These are phyloP conservation scores for Urophycis tenuis DNA, from an alignment of 2,797 vertebrate genomes.

Conservation along the genomic window DNA sequence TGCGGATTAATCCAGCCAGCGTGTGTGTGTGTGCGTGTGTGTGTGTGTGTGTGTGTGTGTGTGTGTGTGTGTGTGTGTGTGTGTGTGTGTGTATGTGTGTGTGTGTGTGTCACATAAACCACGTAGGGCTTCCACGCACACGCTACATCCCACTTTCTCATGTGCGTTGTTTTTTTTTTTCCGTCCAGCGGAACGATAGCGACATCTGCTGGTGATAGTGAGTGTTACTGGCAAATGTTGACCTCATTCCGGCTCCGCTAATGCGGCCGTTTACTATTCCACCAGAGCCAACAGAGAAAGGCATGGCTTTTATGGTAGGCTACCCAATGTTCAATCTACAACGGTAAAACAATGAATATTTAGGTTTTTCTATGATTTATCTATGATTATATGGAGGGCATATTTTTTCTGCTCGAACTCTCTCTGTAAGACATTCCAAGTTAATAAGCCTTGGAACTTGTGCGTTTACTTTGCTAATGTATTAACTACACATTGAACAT, in stretches of 20 bases:
- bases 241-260: not conserved
- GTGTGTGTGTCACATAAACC: conserved; percentile 36
- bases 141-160: not conserved
- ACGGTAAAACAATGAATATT: not conserved
- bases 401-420: not conserved
- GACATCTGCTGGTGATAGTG: not conserved
- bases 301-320: not conserved
- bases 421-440: not conserved
- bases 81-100: conserved; percentile 10
- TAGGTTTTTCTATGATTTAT: not conserved
- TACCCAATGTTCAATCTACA: not conserved
- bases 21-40: not conserved
- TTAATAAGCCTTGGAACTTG: not conserved
- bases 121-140: conserved; percentile 3
- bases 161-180: not conserved
- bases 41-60: conserved; percentile 17
- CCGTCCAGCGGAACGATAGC: not conserved
- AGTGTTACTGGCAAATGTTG: not conserved
- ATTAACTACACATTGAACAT: not conserved
- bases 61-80: not conserved
- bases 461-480: not conserved
- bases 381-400: not conserved
- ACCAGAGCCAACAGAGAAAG: not conserved
- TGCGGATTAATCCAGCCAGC: not conserved
- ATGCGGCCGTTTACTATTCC: not conserved